phyloP scores from a whole-genome alignment of 1,140 invertebrate genomes.

The Ylistrum balloti region DNA sequence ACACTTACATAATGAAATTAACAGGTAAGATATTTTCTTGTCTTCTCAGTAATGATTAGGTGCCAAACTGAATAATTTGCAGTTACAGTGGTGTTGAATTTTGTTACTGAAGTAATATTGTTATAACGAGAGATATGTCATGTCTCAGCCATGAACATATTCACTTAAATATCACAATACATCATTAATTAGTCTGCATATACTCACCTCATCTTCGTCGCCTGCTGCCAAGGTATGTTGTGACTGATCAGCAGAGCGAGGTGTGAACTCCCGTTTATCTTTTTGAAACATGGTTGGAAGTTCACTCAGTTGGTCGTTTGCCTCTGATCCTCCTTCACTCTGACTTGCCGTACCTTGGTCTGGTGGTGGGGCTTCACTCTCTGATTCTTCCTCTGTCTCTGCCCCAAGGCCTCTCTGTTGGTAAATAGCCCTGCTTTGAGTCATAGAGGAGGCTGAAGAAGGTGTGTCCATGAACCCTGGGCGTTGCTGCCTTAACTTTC shows the following conservation, averaged over 20 bases:
- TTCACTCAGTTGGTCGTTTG: constrained; percentile 56
- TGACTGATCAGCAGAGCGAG: constrained; percentile 18
- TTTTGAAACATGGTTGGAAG: constrained; percentile 57
- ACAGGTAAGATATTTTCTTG: no score
- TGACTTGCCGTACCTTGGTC: constrained; percentile 35
- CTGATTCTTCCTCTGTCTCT: constrained; percentile 53
- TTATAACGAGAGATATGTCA: no score
- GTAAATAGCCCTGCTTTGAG: constrained; percentile 45
- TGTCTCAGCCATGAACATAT: no score
- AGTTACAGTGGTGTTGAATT: no score
- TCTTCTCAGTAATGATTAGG: no score
- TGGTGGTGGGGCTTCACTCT: constrained; percentile 52
- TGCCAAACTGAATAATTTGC: no score
- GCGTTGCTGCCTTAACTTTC: constrained; percentile 54
- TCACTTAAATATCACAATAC: no score
- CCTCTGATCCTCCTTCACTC: constrained; percentile 53
- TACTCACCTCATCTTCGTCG: background rate
- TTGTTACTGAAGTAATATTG: no score
- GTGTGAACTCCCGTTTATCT: constrained; percentile 47
- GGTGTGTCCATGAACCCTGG: constrained; percentile 66
- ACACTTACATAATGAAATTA: no score
- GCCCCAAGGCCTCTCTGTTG: constrained; percentile 17
- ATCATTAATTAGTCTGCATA: background rate
- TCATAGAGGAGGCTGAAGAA: constrained; percentile 57
- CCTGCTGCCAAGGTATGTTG: background rate